A percentile compares a stretch with the other conserved stretches of the same genome.
These are phyloP conservation scores for Andrena hattorfiana DNA, from an alignment of 2,888 invertebrate species.

Conservation along the genomic window DNA sequence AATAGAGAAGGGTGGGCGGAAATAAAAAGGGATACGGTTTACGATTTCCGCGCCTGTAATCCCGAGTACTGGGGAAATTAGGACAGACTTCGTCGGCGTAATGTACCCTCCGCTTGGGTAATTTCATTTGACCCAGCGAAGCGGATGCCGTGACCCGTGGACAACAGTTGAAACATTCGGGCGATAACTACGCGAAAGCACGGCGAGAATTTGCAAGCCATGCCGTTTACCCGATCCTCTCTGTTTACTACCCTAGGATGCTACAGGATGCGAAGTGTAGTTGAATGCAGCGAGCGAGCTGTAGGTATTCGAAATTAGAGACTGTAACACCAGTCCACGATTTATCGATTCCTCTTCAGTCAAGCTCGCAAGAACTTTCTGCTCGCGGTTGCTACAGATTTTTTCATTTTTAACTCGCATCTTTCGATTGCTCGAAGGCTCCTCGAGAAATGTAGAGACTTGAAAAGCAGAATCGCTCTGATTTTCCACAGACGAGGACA, in stretches of 20 bases:
- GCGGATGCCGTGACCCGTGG: neutral
- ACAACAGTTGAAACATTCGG: neutral
- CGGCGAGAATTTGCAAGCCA: conserved; percentile 19
- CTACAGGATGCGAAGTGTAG: neutral
- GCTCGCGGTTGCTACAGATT: neutral
- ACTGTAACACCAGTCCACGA: neutral
- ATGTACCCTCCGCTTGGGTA: conserved; percentile 15
- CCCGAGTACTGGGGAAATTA: conserved; percentile 7
- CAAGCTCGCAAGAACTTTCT: neutral
- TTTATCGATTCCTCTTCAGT: neutral
- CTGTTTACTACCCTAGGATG: neutral
- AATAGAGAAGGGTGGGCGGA: neutral
- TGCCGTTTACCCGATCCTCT: neutral
- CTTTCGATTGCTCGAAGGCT: neutral
- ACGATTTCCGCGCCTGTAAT: neutral
- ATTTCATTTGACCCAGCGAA: conserved; percentile 27
- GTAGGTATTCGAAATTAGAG: neutral
- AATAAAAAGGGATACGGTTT: conserved; percentile 21
- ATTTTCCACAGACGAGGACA: neutral
- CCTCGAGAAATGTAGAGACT: too few relatives aligned
- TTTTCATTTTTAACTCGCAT: neutral
- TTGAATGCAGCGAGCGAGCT: neutral
- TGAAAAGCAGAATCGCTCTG: neutral
- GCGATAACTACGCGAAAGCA: neutral
- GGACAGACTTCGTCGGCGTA: conserved; percentile 7